Conservation (phyloP, 2,797 vertebrate genomes). For the Rhadinocentrus ornatus region DNA sequence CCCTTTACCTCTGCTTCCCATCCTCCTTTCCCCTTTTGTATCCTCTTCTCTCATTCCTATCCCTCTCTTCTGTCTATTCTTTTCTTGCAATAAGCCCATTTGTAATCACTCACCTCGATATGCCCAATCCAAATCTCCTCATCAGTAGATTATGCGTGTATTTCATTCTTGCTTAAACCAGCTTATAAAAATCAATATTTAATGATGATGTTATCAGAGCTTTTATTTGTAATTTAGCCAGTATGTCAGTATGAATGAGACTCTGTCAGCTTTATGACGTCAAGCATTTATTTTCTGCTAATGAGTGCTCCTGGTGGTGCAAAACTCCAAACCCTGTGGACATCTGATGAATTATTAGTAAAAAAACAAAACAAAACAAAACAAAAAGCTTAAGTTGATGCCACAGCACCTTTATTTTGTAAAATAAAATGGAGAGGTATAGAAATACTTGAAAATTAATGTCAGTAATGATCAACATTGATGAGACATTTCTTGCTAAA, state of each 20-base stretch:
- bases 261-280: slow-evolving; percentile 78
- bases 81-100: slow-evolving; percentile 18
- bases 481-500: slow-evolving; percentile 30
- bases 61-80: slow-evolving; percentile 35
- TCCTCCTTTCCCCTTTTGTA: slow-evolving; percentile 30
- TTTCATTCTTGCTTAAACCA: slow-evolving; percentile 54
- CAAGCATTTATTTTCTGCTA: slow-evolving; percentile 77
- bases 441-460: slow-evolving; percentile 20
- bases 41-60: slow-evolving; percentile 21
- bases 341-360: slow-evolving; percentile 75
- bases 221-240: slow-evolving; percentile 82
- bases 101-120: slow-evolving; percentile 14
- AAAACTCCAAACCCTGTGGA: slow-evolving; percentile 71
- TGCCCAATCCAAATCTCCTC: slow-evolving; percentile 39
- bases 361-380: slow-evolving; percentile 25
- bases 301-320: slow-evolving; percentile 73
- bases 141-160: slow-evolving; percentile 44
- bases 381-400: slow-evolving; percentile 7
- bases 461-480: slow-evolving; percentile 8
- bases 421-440: not conserved
- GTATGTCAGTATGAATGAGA: slow-evolving; percentile 81
- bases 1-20: slow-evolving; percentile 48
- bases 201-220: slow-evolving; percentile 83
- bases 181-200: slow-evolving; percentile 82
- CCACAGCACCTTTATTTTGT: not conserved